Conservation (phyloP, 1,140 invertebrate species). For the Sesamia nonagrioides region DNA sequence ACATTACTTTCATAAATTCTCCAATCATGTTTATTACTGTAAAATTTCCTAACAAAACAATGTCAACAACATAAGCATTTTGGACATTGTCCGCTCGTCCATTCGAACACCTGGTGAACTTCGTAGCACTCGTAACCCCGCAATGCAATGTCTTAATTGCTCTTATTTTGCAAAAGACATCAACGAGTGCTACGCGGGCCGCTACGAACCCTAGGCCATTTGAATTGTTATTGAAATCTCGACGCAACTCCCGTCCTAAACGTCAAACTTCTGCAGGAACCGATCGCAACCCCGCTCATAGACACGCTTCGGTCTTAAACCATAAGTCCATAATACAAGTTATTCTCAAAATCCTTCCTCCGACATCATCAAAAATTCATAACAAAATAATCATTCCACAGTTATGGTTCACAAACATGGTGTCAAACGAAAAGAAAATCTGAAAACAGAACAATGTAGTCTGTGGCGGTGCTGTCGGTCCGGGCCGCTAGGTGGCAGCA, state of each 20-base stretch:
- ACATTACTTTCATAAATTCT: neutral
- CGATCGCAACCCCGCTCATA: neutral
- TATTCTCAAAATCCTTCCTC: neutral
- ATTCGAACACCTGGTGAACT: slow-evolving; percentile 10
- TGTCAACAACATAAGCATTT: slow-evolving; percentile 21
- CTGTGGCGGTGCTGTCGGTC: slow-evolving; percentile 72
- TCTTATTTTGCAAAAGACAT: slow-evolving; percentile 53
- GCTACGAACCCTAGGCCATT: slow-evolving; percentile 44
- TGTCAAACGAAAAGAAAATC: slow-evolving; percentile 67
- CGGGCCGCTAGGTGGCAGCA: slow-evolving; percentile 84
- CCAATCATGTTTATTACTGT: neutral
- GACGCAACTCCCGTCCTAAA: slow-evolving; percentile 6
- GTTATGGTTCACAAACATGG: slow-evolving; percentile 35
- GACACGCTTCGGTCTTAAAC: neutral
- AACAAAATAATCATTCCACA: slow-evolving; percentile 39
- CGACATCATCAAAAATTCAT: slow-evolving; percentile 28
- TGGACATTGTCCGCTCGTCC: neutral
- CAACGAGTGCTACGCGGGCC: slow-evolving; percentile 47
- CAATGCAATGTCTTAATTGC: slow-evolving; percentile 26
- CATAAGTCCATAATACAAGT: neutral
- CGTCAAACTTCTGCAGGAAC: slow-evolving; percentile 20
- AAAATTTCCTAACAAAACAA: slow-evolving; percentile 2
- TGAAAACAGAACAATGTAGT: slow-evolving; percentile 72
- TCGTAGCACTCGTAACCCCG: slow-evolving; percentile 29
- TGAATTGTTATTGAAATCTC: slow-evolving; percentile 42